Evolutionary conservation across 2,888 invertebrate species (phyloP).

Genomic region (Ecdyonurus torrentis): DNA sequence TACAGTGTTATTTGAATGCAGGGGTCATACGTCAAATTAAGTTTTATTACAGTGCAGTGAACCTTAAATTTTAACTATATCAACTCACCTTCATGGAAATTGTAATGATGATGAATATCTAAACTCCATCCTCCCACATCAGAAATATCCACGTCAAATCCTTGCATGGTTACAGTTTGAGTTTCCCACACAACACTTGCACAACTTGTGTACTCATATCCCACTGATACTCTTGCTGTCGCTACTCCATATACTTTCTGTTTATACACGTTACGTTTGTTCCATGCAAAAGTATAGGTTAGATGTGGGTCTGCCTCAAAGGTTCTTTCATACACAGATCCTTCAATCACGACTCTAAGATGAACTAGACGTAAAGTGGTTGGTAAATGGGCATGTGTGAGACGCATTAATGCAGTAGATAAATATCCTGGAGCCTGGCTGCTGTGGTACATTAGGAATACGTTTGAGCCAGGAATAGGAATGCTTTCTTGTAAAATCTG

Average conservation of each 20-base stretch:
- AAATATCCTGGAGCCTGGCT: constrained; percentile 88
- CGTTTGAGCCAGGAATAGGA: constrained; percentile 80
- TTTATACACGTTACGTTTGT: constrained; percentile 91
- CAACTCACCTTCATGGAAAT: constrained; percentile 73
- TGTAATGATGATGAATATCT: constrained; percentile 96
- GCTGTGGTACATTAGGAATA: constrained; percentile 89
- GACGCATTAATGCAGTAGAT: constrained; percentile 78
- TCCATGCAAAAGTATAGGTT: constrained; percentile 95
- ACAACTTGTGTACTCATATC: constrained; percentile 87
- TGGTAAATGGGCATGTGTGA: constrained; percentile 67
- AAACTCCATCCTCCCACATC: constrained; percentile 97
- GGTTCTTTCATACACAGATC: constrained; percentile 74
- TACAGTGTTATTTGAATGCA: too few relatives aligned
- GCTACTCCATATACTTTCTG: constrained; percentile 85
- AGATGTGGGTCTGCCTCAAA: constrained; percentile 95
- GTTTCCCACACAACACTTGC: constrained; percentile 84
- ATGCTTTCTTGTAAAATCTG: constrained; percentile 95
- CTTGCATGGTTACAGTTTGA: constrained; percentile 82
- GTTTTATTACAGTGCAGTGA: too few relatives aligned
- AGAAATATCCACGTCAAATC: constrained; percentile 91
- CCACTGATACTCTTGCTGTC: constrained; percentile 75
- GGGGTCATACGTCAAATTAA: too few relatives aligned
- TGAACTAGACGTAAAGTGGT: constrained; percentile 72
- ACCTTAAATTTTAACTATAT: too few relatives aligned
- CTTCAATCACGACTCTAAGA: constrained; percentile 83